Base-by-base conservation (phyloP, 2,113 vertebrate genomes). In the Cephalopholis sonnerati region DNA sequence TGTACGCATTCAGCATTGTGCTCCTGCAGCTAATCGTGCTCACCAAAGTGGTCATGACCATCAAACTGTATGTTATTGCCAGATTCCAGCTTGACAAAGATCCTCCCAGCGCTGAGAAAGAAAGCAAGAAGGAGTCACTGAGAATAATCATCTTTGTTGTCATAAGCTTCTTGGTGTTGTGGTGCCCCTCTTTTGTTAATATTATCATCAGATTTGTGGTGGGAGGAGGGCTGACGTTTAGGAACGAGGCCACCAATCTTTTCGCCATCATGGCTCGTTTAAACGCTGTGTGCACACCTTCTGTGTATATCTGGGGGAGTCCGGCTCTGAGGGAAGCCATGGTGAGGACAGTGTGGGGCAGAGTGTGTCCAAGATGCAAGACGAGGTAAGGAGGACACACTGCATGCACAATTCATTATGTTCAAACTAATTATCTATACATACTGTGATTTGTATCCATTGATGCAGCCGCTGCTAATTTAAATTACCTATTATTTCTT, bases 171-270 rank as follows among this genome's bases (percentile, higher is more conserved):
- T 48, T 95, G 67, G 50, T 64, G 27, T 22, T 95, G 66, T 95
- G 95, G 95, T 58, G 79, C 44, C 95, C 95, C 0, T 94, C 95
- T n/a, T 94, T 94, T 48, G 25, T 94, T 3, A 94, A 95, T 8
- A 93, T 95, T 25, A 44, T 90, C 1, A n/a, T 94, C 10, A 87
- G 77, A 50, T 84, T 92, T 12, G 7, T 84, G 5, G 16, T 36
- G 1, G 78, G 79, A 8, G 16, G 29, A 3, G 91, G 93, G 0
- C 2, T 95, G 55, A 63, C 0, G 0, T 95, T 94, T 29, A 88
- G 80, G 11, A 95, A 94, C 69, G 92, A 94, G 54, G 93, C 91
- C 57, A 93, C 90, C 0, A 95, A 95, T 51, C 13, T 78, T 1
- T 95, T 95, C 50, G 82, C 92, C 15, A 93, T 87, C 73, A 83